Conservation (phyloP, 2,113 vertebrate species). For the Ivindomyrus marchei region DNA sequence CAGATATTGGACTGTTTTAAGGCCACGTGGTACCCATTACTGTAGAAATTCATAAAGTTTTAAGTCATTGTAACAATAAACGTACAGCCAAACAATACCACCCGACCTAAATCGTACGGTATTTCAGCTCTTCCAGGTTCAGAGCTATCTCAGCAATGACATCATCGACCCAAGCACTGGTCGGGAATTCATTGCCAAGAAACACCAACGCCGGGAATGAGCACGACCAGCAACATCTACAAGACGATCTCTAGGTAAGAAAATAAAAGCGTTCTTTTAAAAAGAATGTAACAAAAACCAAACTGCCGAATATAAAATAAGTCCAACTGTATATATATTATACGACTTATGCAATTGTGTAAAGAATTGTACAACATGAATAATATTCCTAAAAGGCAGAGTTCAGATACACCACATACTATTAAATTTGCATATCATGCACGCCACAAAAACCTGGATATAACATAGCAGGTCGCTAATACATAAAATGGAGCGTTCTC, state of each 20-base stretch:
- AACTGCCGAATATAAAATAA: background rate
- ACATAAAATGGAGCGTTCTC: background rate
- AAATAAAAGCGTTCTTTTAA: background rate
- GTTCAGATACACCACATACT: background rate
- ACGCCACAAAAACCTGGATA: background rate
- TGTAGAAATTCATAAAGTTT: slow-evolving; percentile 76
- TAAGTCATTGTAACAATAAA: slow-evolving; percentile 71
- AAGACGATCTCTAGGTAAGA: background rate
- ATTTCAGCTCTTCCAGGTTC: slow-evolving; percentile 19
- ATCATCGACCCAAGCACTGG: slow-evolving; percentile 29
- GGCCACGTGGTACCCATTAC: slow-evolving; percentile 25
- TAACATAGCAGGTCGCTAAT: background rate
- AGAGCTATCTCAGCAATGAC: slow-evolving; percentile 39
- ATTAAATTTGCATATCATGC: background rate
- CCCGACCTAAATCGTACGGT: slow-evolving; percentile 76
- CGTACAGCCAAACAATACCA: slow-evolving; percentile 77
- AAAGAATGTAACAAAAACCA: background rate
- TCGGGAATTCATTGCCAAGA: slow-evolving; percentile 43
- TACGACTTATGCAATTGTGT: background rate
- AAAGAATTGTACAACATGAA: background rate
- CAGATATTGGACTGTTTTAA: background rate
- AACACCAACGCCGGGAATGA: slow-evolving; percentile 43
- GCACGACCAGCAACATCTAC: background rate
- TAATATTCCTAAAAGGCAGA: background rate
- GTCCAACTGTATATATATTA: background rate